Percentiles rank a stretch among this genome's conserved stretches.
Evolutionary conservation across 2,888 invertebrate genomes (phyloP).

Genomic region (Ptilodon capucinus): DNA sequence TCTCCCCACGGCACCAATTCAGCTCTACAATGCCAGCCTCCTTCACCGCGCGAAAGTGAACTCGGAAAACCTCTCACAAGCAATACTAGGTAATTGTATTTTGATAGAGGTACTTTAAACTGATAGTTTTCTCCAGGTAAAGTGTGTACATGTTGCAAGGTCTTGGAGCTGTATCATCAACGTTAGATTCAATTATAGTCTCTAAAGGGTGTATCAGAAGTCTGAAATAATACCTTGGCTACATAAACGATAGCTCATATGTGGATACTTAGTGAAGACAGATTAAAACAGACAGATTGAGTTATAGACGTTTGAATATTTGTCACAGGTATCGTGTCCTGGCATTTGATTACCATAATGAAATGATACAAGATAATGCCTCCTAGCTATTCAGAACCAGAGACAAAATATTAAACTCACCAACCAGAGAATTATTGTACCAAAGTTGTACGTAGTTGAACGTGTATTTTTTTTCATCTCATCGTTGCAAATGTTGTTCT

Average conservation of each 20-base stretch:
- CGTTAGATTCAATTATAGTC: slow-evolving; percentile 20
- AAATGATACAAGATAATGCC: not conserved
- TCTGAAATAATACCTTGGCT: no score
- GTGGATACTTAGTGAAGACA: no score
- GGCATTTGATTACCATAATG: no score
- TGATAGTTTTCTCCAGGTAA: slow-evolving; percentile 23
- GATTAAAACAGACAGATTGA: no score
- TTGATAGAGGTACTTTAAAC: slow-evolving; percentile 21
- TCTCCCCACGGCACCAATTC: slow-evolving; percentile 24
- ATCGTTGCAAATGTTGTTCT: no score
- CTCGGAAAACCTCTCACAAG: slow-evolving; percentile 28
- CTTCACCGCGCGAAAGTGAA: slow-evolving; percentile 23
- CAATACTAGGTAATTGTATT: slow-evolving; percentile 33
- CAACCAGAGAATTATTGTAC: not conserved
- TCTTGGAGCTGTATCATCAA: slow-evolving; percentile 16
- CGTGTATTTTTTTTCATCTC: no score
- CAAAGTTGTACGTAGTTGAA: no score
- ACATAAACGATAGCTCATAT: no score
- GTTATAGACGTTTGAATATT: no score
- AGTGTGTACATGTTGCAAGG: slow-evolving; percentile 30
- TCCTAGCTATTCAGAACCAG: not conserved
- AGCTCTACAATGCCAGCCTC: slow-evolving; percentile 19
- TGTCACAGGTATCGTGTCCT: no score
- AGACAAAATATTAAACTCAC: not conserved
- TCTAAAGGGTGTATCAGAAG: slow-evolving; percentile 3